A percentile compares a stretch with the other conserved stretches of the same genome.
These are phyloP conservation scores for Spodoptera littoralis DNA, from an alignment of 2,888 invertebrate genomes.

Conservation along the genomic window DNA sequence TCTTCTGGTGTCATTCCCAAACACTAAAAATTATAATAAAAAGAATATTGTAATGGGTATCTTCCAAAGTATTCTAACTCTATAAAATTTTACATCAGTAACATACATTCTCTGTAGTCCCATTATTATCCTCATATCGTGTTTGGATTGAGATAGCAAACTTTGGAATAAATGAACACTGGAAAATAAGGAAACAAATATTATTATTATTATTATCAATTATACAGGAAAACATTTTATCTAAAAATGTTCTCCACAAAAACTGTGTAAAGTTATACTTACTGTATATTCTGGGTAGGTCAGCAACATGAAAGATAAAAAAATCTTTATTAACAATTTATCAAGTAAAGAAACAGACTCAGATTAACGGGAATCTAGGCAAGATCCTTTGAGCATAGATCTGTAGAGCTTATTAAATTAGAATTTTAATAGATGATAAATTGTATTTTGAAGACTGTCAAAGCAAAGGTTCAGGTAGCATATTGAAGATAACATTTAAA, in stretches of 20 bases:
- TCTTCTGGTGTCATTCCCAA: conserved; percentile 92
- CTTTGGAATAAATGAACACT: conserved; percentile 97
- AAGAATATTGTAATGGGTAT: background rate
- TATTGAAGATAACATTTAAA: too few species aligned
- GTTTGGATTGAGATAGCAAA: conserved; percentile 96
- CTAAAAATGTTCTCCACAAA: too few species aligned
- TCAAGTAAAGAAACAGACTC: too few species aligned
- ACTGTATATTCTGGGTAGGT: conserved; percentile 42
- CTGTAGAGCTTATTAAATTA: too few species aligned
- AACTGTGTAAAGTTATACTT: conserved; percentile 17
- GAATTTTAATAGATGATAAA: too few species aligned
- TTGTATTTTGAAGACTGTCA: too few species aligned
- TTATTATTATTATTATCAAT: background rate
- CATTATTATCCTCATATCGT: conserved; percentile 96
- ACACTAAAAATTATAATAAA: conserved; percentile 89
- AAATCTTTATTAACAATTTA: conserved; percentile 1
- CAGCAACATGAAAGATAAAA: conserved; percentile 34
- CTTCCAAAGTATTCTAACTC: conserved; percentile 24
- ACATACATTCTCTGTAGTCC: conserved; percentile 96
- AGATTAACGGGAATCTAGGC: too few species aligned
- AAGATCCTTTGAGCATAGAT: too few species aligned
- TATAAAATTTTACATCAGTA: background rate
- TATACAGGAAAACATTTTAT: too few species aligned
- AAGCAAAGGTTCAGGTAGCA: too few species aligned
- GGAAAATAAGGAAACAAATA: conserved; percentile 70